Evolutionary conservation across 2,888 invertebrate species (phyloP).

Genomic region (Oxystoma pomonae): DNA sequence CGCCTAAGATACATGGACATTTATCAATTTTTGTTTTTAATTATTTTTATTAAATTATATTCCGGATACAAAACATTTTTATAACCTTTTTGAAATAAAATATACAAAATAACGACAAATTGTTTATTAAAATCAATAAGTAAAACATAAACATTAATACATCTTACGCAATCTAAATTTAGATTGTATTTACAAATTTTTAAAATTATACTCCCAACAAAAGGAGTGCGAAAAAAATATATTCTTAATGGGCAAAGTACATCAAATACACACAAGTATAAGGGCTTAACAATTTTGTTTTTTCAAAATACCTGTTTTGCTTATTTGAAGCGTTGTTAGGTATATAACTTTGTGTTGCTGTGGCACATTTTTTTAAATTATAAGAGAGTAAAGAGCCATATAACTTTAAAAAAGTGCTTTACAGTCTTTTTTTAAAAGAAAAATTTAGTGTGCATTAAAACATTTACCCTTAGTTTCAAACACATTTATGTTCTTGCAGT

Average conservation of each 20-base stretch:
- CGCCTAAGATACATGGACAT: no score
- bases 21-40: no score
- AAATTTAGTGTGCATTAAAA: no score
- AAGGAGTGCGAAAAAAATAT: conserved; percentile 37
- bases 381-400: background rate
- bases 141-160: conserved; percentile 51
- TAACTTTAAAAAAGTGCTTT: background rate
- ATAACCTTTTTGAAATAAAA: no score
- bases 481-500: background rate
- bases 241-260: conserved; percentile 28
- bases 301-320: background rate
- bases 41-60: no score
- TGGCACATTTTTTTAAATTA: background rate
- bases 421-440: background rate
- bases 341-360: background rate
- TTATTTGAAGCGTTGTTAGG: no score
- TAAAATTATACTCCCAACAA: conserved; percentile 43
- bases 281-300: background rate
- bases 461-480: no score
- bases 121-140: conserved; percentile 52
- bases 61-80: no score
- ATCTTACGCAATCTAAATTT: conserved; percentile 41
- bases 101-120: conserved; percentile 43
- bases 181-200: conserved; percentile 46
- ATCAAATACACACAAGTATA: conserved; percentile 24